These are phyloP conservation scores for Halocaridina rubra DNA, from an alignment of 2,888 invertebrate species.

Conservation along the genomic window DNA sequence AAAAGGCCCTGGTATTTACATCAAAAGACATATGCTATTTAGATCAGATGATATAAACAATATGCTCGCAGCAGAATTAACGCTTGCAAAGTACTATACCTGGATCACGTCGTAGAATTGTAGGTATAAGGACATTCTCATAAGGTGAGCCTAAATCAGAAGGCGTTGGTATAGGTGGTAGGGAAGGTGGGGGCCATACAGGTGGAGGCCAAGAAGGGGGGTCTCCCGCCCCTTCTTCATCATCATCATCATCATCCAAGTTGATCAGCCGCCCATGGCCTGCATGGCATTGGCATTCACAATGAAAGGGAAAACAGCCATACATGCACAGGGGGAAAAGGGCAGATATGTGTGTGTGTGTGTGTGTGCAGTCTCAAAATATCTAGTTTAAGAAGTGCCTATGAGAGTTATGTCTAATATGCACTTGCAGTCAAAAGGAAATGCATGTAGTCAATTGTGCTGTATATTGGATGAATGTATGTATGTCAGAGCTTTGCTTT, in stretches of 20 bases:
- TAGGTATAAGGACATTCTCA: constrained; percentile 62
- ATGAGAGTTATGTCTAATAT: no score
- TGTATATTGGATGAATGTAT: no score
- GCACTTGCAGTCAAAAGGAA: no score
- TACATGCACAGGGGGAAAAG: neutral
- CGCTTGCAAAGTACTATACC: constrained; percentile 10
- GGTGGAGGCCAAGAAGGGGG: constrained; percentile 39
- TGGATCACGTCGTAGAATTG: constrained; percentile 32
- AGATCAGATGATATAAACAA: no score
- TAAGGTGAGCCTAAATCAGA: constrained; percentile 59
- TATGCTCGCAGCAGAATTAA: no score
- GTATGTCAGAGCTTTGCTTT: no score
- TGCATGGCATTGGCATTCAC: neutral
- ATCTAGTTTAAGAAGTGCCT: no score
- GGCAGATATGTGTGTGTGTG: neutral
- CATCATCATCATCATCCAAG: constrained; percentile 39
- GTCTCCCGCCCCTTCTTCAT: constrained; percentile 32
- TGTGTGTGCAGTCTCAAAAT: neutral
- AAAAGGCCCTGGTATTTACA: no score
- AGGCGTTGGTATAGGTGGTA: constrained; percentile 44
- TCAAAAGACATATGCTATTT: no score
- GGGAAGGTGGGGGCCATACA: constrained; percentile 37
- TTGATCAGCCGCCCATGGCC: constrained; percentile 41
- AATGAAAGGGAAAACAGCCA: neutral
- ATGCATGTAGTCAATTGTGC: no score